phyloP scores from a whole-genome alignment of 2,113 vertebrate genomes.

The Pungitius pungitius region DNA sequence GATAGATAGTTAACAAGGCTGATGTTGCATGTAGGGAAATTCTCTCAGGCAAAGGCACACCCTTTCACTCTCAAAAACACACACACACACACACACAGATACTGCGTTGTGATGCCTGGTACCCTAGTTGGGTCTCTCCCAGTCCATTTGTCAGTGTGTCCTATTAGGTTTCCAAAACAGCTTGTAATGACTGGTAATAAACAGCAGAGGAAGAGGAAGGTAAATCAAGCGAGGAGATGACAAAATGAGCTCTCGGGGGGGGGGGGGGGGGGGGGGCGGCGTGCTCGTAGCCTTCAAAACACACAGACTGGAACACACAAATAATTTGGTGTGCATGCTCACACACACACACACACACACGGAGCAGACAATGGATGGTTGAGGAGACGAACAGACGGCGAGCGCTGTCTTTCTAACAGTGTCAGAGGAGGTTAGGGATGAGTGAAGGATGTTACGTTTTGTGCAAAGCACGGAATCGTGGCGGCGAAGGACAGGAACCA shows the following conservation, averaged over 20 bases:
- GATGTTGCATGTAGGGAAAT: constrained; percentile 54
- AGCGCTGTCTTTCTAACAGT: constrained; percentile 6
- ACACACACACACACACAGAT: constrained; percentile 15
- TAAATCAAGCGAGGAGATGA: constrained; percentile 85
- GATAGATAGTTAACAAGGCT: constrained; percentile 43
- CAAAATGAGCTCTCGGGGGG: constrained; percentile 84
- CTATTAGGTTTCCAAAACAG: constrained; percentile 86
- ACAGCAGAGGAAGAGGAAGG: constrained; percentile 84
- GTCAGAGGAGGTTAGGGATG: constrained; percentile 16
- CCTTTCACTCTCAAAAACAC: background rate
- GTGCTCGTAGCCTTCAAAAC: constrained; percentile 67
- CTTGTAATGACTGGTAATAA: constrained; percentile 88
- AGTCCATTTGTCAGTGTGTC: constrained; percentile 74
- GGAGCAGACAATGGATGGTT: constrained; percentile 25
- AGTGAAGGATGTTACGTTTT: background rate
- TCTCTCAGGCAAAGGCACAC: constrained; percentile 35
- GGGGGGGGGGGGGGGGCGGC: constrained; percentile 42
- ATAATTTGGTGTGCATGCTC: constrained; percentile 15
- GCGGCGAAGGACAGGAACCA: too few relatives aligned
- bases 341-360: constrained; percentile 4
- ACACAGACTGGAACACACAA: constrained; percentile 14
- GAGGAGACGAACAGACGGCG: constrained; percentile 7
- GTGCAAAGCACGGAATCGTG: too few relatives aligned
- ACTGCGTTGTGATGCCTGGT: constrained; percentile 46
- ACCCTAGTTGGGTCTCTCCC: constrained; percentile 57